These are phyloP conservation scores for Lerista edwardsae DNA, from an alignment of 2,797 vertebrate species.

Conservation along the genomic window DNA sequence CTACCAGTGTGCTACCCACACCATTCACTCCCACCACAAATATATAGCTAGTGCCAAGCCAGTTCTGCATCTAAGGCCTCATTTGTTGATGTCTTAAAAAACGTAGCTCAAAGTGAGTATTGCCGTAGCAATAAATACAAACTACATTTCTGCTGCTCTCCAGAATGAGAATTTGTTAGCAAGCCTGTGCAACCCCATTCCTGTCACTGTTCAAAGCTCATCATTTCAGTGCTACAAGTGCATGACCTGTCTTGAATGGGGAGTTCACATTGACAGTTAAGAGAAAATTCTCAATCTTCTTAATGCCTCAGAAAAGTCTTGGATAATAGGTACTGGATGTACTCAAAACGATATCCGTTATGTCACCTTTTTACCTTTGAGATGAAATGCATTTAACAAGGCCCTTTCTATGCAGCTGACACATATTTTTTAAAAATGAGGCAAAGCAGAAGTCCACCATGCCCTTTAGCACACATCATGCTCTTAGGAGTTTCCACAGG, in stretches of 20 bases:
- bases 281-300: background rate
- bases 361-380: slow-evolving; percentile 25
- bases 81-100: background rate
- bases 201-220: background rate
- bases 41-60: background rate
- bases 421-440: slow-evolving; percentile 26
- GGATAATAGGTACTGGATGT: slow-evolving; percentile 20
- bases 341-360: slow-evolving; percentile 4
- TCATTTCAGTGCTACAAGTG: background rate
- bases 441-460: slow-evolving; percentile 41
- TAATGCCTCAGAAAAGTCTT: background rate
- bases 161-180: background rate
- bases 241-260: slow-evolving; percentile 11
- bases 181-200: background rate
- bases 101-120: background rate
- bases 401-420: slow-evolving; percentile 4
- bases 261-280: slow-evolving; percentile 5
- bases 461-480: slow-evolving; percentile 20
- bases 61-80: background rate
- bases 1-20: too few species aligned
- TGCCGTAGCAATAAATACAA: background rate
- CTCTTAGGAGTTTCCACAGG: slow-evolving; percentile 28
- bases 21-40: too few species aligned
- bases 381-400: background rate
- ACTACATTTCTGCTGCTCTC: background rate